phyloP scores from a whole-genome alignment of 2,113 vertebrate genomes.

The Gasterosteus nipponicus region DNA sequence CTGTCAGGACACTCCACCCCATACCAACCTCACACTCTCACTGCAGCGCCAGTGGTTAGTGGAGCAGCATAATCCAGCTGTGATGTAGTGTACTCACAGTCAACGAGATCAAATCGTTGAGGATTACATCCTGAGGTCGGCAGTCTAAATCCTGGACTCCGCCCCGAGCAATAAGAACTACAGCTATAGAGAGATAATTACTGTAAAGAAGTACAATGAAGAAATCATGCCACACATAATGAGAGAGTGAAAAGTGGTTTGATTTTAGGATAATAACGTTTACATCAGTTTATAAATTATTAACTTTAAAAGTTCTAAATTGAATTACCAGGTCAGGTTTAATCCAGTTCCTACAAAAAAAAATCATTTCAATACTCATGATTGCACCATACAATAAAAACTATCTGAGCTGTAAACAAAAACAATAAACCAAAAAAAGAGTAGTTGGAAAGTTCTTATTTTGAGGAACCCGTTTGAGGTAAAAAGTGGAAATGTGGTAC shows the following conservation, averaged over 20 bases:
- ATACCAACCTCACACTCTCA: neutral
- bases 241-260: neutral
- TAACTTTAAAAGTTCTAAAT: neutral
- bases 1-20: constrained; percentile 1
- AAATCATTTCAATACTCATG: neutral
- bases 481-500: neutral
- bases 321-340: neutral
- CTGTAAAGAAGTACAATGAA: neutral
- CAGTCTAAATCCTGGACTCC: neutral
- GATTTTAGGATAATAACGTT: neutral
- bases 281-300: neutral
- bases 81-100: neutral
- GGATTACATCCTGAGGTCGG: neutral
- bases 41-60: neutral
- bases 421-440: neutral
- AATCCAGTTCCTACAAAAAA: neutral
- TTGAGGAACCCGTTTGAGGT: neutral
- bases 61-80: neutral
- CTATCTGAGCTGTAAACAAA: neutral
- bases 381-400: neutral
- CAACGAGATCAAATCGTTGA: no score
- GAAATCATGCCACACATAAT: neutral
- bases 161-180: neutral
- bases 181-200: neutral
- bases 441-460: neutral